Conservation (phyloP, 2,113 vertebrate genomes). For the Pionites leucogaster region DNA sequence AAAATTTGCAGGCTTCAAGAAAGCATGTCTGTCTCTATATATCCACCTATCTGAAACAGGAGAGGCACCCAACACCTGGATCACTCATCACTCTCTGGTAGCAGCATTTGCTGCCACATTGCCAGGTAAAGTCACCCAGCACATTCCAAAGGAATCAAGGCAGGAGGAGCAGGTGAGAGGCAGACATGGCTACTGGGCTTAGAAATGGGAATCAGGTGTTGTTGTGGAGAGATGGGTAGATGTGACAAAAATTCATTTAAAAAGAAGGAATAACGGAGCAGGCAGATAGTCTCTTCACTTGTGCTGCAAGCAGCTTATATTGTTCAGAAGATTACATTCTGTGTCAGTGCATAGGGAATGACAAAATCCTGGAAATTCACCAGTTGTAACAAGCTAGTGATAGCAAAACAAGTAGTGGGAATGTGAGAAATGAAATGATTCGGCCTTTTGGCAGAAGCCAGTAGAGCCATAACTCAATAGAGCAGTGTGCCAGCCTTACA, state of each 20-base stretch:
- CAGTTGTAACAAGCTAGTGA: not conserved
- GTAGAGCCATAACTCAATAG: not conserved
- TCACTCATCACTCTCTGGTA: not conserved
- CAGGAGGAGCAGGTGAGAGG: not conserved
- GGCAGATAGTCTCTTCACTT: not conserved
- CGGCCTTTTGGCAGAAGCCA: not conserved
- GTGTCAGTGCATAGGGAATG: not conserved
- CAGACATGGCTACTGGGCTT: not conserved
- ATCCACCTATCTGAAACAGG: not conserved
- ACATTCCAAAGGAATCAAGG: not conserved
- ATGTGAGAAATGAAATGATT: not conserved
- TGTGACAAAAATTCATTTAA: not conserved
- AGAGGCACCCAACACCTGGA: not conserved
- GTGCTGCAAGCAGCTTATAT: not conserved
- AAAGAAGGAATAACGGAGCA: not conserved
- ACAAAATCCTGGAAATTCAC: not conserved
- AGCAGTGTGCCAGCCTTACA: not conserved
- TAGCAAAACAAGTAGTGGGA: not conserved
- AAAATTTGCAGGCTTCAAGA: not conserved
- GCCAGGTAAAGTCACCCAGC: not conserved
- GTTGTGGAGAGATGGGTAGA: not conserved
- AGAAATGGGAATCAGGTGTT: not conserved
- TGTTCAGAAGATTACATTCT: not conserved
- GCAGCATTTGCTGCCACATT: not conserved
- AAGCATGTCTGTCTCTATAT: accelerated